phyloP scores from a whole-genome alignment of 2,113 vertebrate genomes.

The Hymenochirus boettgeri region DNA sequence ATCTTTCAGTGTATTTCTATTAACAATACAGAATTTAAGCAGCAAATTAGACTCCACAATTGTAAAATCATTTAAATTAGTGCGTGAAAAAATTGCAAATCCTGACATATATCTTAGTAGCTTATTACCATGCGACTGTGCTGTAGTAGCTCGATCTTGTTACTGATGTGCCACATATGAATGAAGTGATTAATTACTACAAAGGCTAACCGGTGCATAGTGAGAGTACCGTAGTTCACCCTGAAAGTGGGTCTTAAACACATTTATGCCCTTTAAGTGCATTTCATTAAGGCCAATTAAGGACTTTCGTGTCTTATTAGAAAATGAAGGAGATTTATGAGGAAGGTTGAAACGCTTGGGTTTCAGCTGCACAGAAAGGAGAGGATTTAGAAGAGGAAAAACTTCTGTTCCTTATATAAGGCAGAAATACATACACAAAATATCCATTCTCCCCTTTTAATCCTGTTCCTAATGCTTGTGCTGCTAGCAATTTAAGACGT shows the following conservation, averaged over 20 bases:
- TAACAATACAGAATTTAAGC: not conserved
- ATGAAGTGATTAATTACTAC: constrained; percentile 86
- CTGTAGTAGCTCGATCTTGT: constrained; percentile 79
- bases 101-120: constrained; percentile 79
- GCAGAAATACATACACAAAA: too few species aligned
- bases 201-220: constrained; percentile 80
- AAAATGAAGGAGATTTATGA: constrained; percentile 86
- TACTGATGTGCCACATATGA: constrained; percentile 85
- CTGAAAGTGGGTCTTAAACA: constrained; percentile 82
- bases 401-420: constrained; percentile 52
- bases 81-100: constrained; percentile 79
- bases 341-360: constrained; percentile 77
- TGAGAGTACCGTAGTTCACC: constrained; percentile 72
- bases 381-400: constrained; percentile 55
- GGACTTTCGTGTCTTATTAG: constrained; percentile 86
- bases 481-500: constrained; percentile 2
- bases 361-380: constrained; percentile 63
- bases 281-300: constrained; percentile 86
- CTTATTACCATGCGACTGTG: constrained; percentile 83
- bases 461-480: not conserved
- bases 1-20: too few species aligned
- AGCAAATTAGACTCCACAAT: constrained; percentile 60
- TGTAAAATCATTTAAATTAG: constrained; percentile 81
- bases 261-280: constrained; percentile 85
- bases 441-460: too few species aligned